Base-by-base conservation (phyloP, 1,140 invertebrate species). In the Augochlora pura region DNA sequence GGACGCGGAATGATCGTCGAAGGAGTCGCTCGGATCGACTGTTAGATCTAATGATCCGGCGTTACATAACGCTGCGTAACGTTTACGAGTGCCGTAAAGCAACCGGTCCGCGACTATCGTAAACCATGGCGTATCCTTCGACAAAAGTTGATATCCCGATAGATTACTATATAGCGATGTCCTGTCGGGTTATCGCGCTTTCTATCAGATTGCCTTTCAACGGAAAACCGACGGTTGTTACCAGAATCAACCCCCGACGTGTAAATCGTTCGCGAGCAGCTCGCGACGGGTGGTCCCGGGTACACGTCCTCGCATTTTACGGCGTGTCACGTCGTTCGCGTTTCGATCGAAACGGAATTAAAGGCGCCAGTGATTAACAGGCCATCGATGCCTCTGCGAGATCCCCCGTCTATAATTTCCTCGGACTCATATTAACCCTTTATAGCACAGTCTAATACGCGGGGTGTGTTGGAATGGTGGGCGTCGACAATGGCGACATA, bases 131-230 rank as follows among this genome's bases (percentile, higher is more conserved):
- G n/a, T 38, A 42, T 46, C 18, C 9, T 38, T 32, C 27, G 9
- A 27, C 23, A n/a, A 16, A 38, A 59, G 60, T 18, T 60, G 64
- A 59, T 32, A 49, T 21, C n/a, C 25, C 32, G 16, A 80, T 75
- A 66, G 54, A 75, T 59, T 63, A 32, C 54, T 39, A 25, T 39
- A 25, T 39, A 0, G 18, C 21, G 16, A 57, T 54, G 16, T 25
- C n/a, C 14, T 27, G 25, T n/a, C 23, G 38, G 32, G 68, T 52
- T 66, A 80, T 83, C 57, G 62, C 23, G 60, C 52, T 84, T 80
- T 83, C 23, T 23, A 75, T 83, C 60, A 16, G 49, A 71, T 62
- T 75, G 67, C 32, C 46, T 60, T 62, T 63, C 25, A 54, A 16
- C 32, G 8, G 27, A 16, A n/a, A n/a, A 52, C 9, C 46, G 18